A percentile compares a stretch with the other conserved stretches of the same genome.
These are phyloP conservation scores for Blastomussa wellsi DNA, from an alignment of 92 coral and sea anemone species.

Conservation along the genomic window DNA sequence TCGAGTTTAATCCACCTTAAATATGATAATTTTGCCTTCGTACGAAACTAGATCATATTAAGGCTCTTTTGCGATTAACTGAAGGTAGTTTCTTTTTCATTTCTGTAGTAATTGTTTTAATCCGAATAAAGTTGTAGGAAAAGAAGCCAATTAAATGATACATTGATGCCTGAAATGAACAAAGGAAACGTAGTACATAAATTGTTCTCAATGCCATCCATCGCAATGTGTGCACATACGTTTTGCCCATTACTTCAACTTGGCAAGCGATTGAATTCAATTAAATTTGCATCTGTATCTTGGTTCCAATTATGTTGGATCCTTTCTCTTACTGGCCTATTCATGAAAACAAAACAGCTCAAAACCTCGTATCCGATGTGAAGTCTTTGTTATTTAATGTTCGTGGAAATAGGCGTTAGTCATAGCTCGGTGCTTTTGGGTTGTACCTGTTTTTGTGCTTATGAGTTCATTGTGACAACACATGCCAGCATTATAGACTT, in stretches of 20 bases:
- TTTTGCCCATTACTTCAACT: constrained; percentile 11
- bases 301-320: constrained; percentile 20
- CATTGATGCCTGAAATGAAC: not conserved
- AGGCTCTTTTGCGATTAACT: constrained; percentile 7
- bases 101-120: not conserved
- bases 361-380: not conserved
- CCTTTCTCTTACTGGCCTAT: not conserved
- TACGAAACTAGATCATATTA: not conserved
- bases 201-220: constrained; percentile 6
- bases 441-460: constrained; percentile 33
- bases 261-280: constrained; percentile 11
- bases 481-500: constrained; percentile 27
- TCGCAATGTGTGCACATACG: not conserved
- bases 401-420: constrained; percentile 24
- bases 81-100: not conserved
- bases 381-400: constrained; percentile 20
- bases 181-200: not conserved
- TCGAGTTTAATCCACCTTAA: not conserved
- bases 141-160: not conserved
- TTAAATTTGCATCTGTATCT: constrained; percentile 32
- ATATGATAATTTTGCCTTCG: not conserved
- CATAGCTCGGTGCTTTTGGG: not conserved
- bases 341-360: constrained; percentile 9
- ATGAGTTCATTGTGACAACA: constrained; percentile 30
- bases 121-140: not conserved